These are phyloP conservation scores for Florisuga fusca DNA, from an alignment of 2,797 vertebrate species.

Conservation along the genomic window DNA sequence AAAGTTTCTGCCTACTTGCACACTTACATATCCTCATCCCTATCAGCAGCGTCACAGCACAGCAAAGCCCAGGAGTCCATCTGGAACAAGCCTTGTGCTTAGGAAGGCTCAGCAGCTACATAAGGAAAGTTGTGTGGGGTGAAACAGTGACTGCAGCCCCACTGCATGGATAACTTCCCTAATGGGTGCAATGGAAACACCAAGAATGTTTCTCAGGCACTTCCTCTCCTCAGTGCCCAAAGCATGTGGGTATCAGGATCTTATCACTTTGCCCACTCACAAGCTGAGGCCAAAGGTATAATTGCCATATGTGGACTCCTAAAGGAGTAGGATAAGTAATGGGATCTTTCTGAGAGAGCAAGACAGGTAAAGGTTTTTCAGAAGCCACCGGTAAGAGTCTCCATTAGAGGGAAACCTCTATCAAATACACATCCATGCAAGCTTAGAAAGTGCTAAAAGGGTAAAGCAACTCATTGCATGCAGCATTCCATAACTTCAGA, in stretches of 20 bases:
- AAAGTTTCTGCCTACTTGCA: slow-evolving; percentile 77
- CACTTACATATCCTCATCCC: slow-evolving; percentile 40
- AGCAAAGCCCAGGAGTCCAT: slow-evolving; percentile 23
- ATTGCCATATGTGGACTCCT: neutral
- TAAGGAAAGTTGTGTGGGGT: neutral
- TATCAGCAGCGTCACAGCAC: neutral
- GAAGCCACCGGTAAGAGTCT: neutral
- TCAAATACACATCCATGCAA: neutral
- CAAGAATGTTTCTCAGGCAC: neutral
- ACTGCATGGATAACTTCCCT: neutral
- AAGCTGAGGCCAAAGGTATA: neutral
- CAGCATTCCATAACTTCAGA: slow-evolving; percentile 42
- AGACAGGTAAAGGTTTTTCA: neutral
- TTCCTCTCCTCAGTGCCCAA: neutral
- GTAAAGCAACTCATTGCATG: neutral
- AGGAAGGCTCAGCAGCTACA: neutral
- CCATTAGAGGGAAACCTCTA: neutral
- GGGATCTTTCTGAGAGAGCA: neutral
- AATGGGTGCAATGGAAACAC: neutral
- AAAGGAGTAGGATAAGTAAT: neutral
- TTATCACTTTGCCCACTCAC: neutral
- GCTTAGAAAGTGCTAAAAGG: slow-evolving; percentile 31
- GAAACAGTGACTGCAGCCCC: neutral
- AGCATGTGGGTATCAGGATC: neutral
- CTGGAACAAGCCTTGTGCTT: slow-evolving; percentile 10